Evolutionary conservation across 2,797 vertebrate genomes (phyloP), one percentile per base, ranked within the genome.

Genomic region (Pangasius djambal): DNA sequence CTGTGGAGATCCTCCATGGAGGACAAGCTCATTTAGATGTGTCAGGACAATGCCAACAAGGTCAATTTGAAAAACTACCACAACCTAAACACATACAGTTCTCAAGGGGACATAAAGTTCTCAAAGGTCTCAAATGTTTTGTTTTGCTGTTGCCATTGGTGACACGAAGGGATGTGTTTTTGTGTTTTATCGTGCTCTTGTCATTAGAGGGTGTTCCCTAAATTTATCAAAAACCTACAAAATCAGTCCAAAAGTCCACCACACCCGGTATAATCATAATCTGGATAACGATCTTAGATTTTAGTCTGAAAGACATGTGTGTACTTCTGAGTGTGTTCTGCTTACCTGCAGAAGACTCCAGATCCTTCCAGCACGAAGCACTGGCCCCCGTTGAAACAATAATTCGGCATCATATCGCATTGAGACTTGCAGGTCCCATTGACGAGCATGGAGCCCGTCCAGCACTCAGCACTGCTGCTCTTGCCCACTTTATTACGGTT

Each of bases 311-410:
- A 55, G 50, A 12, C 8, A 2, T 9, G 1, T 84, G 13, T 59
- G 20, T 70, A 4, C 18, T 4, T 16, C 20, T 18, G 37, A 48
- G 28, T 70, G 52, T 6, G 57, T 61, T 44, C 61, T 74, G 72
- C 94, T 92, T 95, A 99, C 98, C 98, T 98, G 98, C 98, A 99
- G 95, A 98, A 97, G 89, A 97, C 97, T 3, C 98, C 98, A 65
- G 95, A 93, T 86, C 96, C 96, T 92, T 99, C 98, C 94, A 98
- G 95, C 92, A 98, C 94, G 95, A 98, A 98, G 91, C 98, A 99
- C 94, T 98, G 98, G n/a, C 98, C 98, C 1, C 97, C 97, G 13
- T 99, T 99, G 95, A 97, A 96, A 94, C 98, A 99, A 94, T 97
- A 98, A 95, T 96, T 98, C 67, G 98, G 97, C 90, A 96, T 95